Base-by-base conservation (phyloP, 2,888 invertebrate genomes). In the Nycteola revayana region DNA sequence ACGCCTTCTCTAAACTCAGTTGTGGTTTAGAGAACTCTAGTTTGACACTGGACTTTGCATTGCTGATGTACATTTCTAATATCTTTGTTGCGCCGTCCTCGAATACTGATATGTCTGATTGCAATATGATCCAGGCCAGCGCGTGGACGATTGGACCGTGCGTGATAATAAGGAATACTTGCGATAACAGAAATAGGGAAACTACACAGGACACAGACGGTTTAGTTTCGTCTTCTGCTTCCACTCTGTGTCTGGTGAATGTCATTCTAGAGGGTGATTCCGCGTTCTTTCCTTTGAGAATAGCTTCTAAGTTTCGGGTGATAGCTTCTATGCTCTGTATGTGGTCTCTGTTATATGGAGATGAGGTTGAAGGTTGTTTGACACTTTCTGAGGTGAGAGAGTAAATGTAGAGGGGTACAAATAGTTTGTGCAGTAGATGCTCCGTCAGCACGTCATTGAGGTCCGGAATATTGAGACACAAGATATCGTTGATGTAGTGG, bases 401-500 rank as follows among this genome's bases (percentile, higher is more conserved):
- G 75, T 95, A 96, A 54, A 99, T 96, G 76, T 98, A 98, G 38
- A 98, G 79, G 4, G 98, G 98, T 49, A 98, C 94, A 37, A 99
- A 90, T 1, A 99, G 90, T 77, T 97, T 95, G 80, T 98, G 96
- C 48, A 99, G 89, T 40, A 99, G 89, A 82, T 99, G 98, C 74
- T 98, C 97, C 0, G 97, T 96, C 34, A 99, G 86, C 27, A 98
- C 97, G 61, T 96, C 95, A 80, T 98, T 99, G 33, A 99, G 90
- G 66, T 96, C 96, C 31, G 95, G 94, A 58, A 98, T 98, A 73
- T 96, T 94, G 36, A 99, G 90, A 66, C 96, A 94, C 9, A 99
- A 91, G 59, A 99, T 99, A 72, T 99, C 99, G 72, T 98, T 99
- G 36, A 99, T 90, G 76, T 99, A 99, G 82, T 99, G 98, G 7